These are phyloP conservation scores for Melanophora roralis DNA, from an alignment of 2,888 invertebrate species.

Conservation along the genomic window DNA sequence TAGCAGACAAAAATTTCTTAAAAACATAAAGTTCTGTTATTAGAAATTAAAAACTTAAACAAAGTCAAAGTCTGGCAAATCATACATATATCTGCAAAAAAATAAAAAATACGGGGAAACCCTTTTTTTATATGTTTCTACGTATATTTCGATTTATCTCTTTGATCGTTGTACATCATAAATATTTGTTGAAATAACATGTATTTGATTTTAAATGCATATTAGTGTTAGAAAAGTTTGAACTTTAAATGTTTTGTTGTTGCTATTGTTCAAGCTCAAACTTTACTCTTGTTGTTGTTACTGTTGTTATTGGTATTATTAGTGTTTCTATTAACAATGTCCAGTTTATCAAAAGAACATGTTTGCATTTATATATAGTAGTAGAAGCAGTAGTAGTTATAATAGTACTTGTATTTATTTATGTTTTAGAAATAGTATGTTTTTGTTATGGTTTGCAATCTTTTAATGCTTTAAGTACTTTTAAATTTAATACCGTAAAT, in stretches of 20 bases:
- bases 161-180: too few relatives aligned
- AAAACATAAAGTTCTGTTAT: too few relatives aligned
- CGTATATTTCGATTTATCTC: neutral
- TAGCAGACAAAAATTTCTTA: too few relatives aligned
- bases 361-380: neutral
- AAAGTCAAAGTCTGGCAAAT: too few relatives aligned
- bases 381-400: too few relatives aligned
- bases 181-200: neutral
- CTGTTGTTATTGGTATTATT: neutral
- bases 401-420: neutral
- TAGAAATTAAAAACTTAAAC: too few relatives aligned
- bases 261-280: neutral
- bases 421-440: neutral
- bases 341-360: neutral
- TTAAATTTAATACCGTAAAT: slow-evolving; percentile 35
- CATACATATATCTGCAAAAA: too few relatives aligned
- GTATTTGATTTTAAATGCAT: slow-evolving; percentile 2
- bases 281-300: neutral
- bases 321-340: slow-evolving; percentile 15
- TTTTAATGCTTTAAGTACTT: slow-evolving; percentile 48
- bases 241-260: slow-evolving; percentile 27
- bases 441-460: slow-evolving; percentile 34
- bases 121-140: too few relatives aligned
- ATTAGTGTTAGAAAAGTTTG: slow-evolving; percentile 19
- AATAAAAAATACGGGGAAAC: too few relatives aligned